Percentiles rank a stretch among this genome's conserved stretches.
Evolutionary conservation across 2,113 vertebrate genomes (phyloP).

Genomic region (Callopanchax toddi): DNA sequence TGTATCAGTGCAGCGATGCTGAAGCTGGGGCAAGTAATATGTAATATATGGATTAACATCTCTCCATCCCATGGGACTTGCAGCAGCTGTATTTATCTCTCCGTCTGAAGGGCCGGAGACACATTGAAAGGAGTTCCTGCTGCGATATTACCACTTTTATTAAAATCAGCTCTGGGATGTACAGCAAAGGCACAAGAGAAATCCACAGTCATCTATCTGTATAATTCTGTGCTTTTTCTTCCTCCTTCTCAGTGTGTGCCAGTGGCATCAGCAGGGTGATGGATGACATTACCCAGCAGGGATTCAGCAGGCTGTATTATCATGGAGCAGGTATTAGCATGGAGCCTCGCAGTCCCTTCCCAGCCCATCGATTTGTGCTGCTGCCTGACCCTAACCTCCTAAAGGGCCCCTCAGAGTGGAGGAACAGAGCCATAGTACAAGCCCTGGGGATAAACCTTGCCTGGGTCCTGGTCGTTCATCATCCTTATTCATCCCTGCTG

Average conservation of each 20-base stretch:
- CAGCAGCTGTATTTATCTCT: conserved; percentile 62
- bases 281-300: conserved; percentile 69
- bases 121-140: conserved; percentile 39
- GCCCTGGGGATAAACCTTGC: conserved; percentile 58
- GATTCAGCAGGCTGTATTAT: conserved; percentile 55
- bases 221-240: conserved; percentile 31
- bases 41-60: conserved; percentile 69
- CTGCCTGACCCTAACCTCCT: conserved; percentile 62
- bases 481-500: conserved; percentile 61
- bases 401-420: conserved; percentile 50
- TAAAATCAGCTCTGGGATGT: conserved; percentile 65
- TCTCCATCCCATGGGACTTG: conserved; percentile 46
- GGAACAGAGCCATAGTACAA: conserved; percentile 43
- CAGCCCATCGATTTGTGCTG: conserved; percentile 63
- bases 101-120: conserved; percentile 54
- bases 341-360: conserved; percentile 52
- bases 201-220: conserved; percentile 45
- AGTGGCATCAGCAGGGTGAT: conserved; percentile 60
- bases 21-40: conserved; percentile 36
- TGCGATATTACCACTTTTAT: conserved; percentile 60
- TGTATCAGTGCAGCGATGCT: conserved; percentile 40
- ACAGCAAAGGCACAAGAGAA: conserved; percentile 34
- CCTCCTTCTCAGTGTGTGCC: conserved; percentile 35
- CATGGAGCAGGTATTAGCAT: conserved; percentile 65
- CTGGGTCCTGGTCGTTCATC: conserved; percentile 52